Evolutionary conservation across 2,113 vertebrate genomes (phyloP).

Genomic region (Saguinus midas): DNA sequence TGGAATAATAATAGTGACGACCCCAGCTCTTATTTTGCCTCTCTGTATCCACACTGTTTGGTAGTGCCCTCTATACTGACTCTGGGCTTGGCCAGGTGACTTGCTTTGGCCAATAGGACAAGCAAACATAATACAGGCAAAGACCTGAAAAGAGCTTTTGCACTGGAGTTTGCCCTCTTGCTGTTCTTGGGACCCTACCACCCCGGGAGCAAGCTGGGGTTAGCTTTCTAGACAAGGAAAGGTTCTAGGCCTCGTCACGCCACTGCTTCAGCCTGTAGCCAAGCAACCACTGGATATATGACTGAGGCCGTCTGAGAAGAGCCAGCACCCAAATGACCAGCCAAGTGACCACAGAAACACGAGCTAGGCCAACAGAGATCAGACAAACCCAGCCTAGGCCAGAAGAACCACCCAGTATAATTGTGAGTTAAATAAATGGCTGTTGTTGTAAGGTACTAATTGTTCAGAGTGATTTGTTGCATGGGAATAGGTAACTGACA

Average conservation of each 20-base stretch:
- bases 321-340: not conserved
- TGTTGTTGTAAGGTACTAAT: not conserved
- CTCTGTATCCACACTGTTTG: accelerated
- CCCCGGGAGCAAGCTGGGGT: not conserved
- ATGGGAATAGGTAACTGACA: not conserved
- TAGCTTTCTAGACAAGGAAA: not conserved
- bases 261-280: not conserved
- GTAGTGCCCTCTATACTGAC: not conserved
- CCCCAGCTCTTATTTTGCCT: not conserved
- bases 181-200: not conserved
- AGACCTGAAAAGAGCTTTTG: not conserved
- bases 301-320: not conserved
- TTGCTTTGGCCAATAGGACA: not conserved
- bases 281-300: not conserved
- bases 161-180: not conserved
- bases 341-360: not conserved
- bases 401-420: not conserved
- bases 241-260: not conserved
- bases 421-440: not conserved
- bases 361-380: not conserved
- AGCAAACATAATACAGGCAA: not conserved
- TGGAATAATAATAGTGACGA: not conserved
- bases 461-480: not conserved
- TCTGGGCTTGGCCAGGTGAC: not conserved
- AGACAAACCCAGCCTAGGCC: not conserved